Percentiles rank a stretch among this genome's conserved stretches.
Evolutionary conservation across 1,140 invertebrate species (phyloP).

Genomic region (Tenebrio molitor): DNA sequence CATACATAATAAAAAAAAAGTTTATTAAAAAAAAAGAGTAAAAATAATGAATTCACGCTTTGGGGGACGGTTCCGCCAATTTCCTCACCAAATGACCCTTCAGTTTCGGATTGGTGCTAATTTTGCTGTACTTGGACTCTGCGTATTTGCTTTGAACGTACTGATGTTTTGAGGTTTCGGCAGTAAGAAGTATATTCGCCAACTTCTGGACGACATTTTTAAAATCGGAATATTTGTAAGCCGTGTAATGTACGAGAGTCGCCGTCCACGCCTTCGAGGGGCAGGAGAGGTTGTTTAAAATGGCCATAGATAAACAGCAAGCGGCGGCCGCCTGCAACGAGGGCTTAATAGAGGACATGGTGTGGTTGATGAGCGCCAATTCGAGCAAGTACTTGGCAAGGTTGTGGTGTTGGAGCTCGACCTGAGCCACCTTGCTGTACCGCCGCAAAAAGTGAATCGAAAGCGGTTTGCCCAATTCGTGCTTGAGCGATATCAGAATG

Average conservation of each 20-base stretch:
- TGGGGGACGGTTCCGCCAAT: slow-evolving; percentile 55
- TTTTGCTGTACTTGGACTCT: slow-evolving; percentile 66
- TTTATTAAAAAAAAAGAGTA: not conserved
- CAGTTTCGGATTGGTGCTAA: slow-evolving; percentile 69
- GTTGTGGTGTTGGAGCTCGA: slow-evolving; percentile 81
- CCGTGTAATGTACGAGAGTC: slow-evolving; percentile 67
- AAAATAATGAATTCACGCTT: not conserved
- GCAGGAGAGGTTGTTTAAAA: slow-evolving; percentile 63
- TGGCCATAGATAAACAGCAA: slow-evolving; percentile 75
- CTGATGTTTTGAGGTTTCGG: slow-evolving; percentile 67
- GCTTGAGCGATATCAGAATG: slow-evolving; percentile 83
- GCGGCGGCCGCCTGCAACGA: slow-evolving; percentile 85
- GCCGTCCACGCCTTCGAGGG: slow-evolving; percentile 67
- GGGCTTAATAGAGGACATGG: slow-evolving; percentile 84
- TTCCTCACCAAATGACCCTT: slow-evolving; percentile 64
- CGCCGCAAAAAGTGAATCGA: slow-evolving; percentile 90
- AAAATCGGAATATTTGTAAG: slow-evolving; percentile 67
- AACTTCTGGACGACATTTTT: slow-evolving; percentile 65
- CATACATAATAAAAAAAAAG: not conserved
- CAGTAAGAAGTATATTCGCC: slow-evolving; percentile 65
- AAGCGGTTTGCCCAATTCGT: slow-evolving; percentile 86
- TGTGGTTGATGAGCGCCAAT: slow-evolving; percentile 85
- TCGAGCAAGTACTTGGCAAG: slow-evolving; percentile 94
- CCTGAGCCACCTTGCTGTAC: slow-evolving; percentile 75
- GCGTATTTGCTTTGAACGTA: slow-evolving; percentile 69